phyloP scores from a whole-genome alignment of 1,140 invertebrate species.

The Mercenaria mercenaria region DNA sequence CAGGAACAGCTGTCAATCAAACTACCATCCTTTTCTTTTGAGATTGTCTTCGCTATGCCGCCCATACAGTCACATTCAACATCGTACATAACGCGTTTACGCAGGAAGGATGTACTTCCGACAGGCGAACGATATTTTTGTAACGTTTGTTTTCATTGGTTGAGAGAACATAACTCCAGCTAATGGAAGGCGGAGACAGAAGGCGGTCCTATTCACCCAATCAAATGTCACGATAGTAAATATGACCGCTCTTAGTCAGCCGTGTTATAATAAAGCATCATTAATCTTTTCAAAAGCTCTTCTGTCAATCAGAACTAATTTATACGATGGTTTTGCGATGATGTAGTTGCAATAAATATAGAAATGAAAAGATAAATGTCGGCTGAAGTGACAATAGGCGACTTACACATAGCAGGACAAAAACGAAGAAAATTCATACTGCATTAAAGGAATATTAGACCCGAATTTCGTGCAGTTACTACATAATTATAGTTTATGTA shows the following conservation, averaged over 20 bases:
- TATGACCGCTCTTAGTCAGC: slow-evolving; percentile 53
- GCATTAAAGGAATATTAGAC: not conserved
- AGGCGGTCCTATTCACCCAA: slow-evolving; percentile 52
- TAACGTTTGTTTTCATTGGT: slow-evolving; percentile 24
- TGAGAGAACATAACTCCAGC: not conserved
- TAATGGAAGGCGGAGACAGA: slow-evolving; percentile 40
- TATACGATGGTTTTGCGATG: slow-evolving; percentile 66
- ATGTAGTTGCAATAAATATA: slow-evolving; percentile 62
- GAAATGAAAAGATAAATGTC: slow-evolving; percentile 66
- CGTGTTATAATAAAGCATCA: slow-evolving; percentile 60
- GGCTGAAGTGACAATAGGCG: slow-evolving; percentile 51
- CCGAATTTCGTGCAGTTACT: too few species aligned
- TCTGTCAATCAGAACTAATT: slow-evolving; percentile 70
- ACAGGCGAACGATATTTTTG: not conserved
- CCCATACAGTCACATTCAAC: slow-evolving; percentile 66
- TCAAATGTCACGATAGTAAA: slow-evolving; percentile 8
- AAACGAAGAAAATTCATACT: slow-evolving; percentile 6
- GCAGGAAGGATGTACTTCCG: slow-evolving; percentile 45
- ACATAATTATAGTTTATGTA: too few species aligned
- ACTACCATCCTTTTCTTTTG: slow-evolving; percentile 50
- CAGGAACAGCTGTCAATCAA: slow-evolving; percentile 62
- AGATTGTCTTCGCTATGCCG: slow-evolving; percentile 48
- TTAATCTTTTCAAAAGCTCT: slow-evolving; percentile 67
- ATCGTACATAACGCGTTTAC: slow-evolving; percentile 24
- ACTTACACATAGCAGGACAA: slow-evolving; percentile 51